phyloP scores from a whole-genome alignment of 2,797 vertebrate genomes.

The Pempheris klunzingeri region DNA sequence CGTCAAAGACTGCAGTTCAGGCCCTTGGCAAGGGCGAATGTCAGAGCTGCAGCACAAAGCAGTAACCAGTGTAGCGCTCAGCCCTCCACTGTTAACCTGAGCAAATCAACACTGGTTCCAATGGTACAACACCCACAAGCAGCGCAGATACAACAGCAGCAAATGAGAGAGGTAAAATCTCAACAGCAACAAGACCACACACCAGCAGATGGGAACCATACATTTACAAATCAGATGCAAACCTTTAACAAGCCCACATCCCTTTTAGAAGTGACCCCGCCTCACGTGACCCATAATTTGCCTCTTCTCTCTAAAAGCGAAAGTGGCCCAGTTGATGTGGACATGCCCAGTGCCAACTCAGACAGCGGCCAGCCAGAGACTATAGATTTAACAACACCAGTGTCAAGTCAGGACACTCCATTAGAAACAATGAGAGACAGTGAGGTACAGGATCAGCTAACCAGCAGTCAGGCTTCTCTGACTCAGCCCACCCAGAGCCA shows the following conservation, averaged over 20 bases:
- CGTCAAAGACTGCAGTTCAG: constrained; percentile 91
- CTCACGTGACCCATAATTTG: constrained; percentile 68
- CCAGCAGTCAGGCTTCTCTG: constrained; percentile 51
- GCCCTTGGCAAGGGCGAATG: constrained; percentile 78
- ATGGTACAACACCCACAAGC: constrained; percentile 63
- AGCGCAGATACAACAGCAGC: constrained; percentile 63
- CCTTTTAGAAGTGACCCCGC: constrained; percentile 41
- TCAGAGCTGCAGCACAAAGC: constrained; percentile 41
- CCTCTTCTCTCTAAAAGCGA: constrained; percentile 73
- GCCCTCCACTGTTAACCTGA: constrained; percentile 47
- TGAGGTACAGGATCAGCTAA: constrained; percentile 64
- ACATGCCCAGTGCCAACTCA: constrained; percentile 90
- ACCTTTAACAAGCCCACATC: constrained; percentile 69
- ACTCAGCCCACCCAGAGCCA: constrained; percentile 64
- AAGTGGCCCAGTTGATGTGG: constrained; percentile 86
- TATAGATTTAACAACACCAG: constrained; percentile 89
- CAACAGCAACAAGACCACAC: constrained; percentile 63
- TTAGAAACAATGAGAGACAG: constrained; percentile 78
- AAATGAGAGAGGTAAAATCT: constrained; percentile 59
- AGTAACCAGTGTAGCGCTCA: constrained; percentile 51
- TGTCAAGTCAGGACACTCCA: constrained; percentile 76
- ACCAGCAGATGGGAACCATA: constrained; percentile 58
- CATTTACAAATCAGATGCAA: constrained; percentile 68
- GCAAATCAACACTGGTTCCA: constrained; percentile 52
- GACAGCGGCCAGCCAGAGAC: constrained; percentile 87